Conservation (phyloP, 2,888 invertebrate genomes). For the Elmis aenea region DNA sequence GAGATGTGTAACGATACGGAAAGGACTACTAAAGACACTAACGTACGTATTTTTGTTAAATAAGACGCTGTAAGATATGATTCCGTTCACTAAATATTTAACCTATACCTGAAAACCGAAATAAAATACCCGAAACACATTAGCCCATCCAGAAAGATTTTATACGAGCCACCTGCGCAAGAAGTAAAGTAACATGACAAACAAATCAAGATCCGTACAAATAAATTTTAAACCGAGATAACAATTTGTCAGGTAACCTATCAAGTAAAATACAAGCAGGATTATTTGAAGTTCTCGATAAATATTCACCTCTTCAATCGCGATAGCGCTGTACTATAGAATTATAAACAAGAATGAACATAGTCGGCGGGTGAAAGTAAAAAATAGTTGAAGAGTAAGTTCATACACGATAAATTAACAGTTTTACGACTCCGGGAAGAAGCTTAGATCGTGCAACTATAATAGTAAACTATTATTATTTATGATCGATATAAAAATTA, state of each 20-base stretch:
- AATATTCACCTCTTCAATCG: conserved; percentile 5
- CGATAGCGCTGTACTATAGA: conserved; percentile 6
- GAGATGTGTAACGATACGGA: no score
- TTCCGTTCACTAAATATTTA: no score
- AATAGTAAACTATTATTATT: no score
- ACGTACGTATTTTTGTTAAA: no score
- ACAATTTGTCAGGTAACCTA: conserved; percentile 20
- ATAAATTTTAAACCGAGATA: conserved; percentile 22
- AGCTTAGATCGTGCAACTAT: no score
- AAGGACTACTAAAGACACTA: no score
- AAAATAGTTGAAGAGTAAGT: conserved; percentile 4
- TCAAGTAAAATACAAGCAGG: conserved; percentile 15
- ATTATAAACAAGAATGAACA: conserved; percentile 8
- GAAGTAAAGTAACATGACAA: conserved; percentile 20
- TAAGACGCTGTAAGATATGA: no score
- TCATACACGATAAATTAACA: conserved; percentile 4
- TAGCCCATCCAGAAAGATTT: no score
- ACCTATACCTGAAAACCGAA: no score
- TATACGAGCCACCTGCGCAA: conserved; percentile 13
- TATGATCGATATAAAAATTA: no score
- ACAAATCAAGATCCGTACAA: conserved; percentile 16
- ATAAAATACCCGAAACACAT: no score
- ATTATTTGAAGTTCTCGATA: conserved; percentile 4
- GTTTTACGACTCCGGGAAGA: no score
- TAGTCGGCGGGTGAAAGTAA: conserved; percentile 9